Evolutionary conservation across 1,140 invertebrate genomes (phyloP).

Genomic region (Drosophila jambulina): DNA sequence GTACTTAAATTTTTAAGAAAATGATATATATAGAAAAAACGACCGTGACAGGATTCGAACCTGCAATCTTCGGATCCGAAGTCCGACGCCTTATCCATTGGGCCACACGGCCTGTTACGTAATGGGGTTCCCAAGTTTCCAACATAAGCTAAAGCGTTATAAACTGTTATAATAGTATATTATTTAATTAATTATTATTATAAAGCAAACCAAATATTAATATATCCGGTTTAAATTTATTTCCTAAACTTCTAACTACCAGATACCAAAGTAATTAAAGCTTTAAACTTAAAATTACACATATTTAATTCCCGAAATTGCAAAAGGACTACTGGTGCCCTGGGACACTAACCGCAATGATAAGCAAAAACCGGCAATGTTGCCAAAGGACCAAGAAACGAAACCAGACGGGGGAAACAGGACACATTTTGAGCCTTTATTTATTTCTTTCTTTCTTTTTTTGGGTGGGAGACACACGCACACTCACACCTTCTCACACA

Average conservation of each 20-base stretch:
- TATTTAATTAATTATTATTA: not conserved
- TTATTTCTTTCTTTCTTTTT: not conserved
- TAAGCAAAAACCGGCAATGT: slow-evolving; percentile 34
- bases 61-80: slow-evolving; percentile 73
- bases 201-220: not conserved
- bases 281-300: not conserved
- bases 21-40: not conserved
- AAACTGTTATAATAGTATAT: not conserved
- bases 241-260: not conserved
- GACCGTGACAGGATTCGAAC: slow-evolving; percentile 60
- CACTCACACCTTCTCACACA: slow-evolving; percentile 9
- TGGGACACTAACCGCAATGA: slow-evolving; percentile 37
- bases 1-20: not conserved
- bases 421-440: slow-evolving; percentile 45
- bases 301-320: slow-evolving; percentile 22
- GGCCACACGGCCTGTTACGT: slow-evolving; percentile 48
- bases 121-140: accelerated
- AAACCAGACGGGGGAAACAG: slow-evolving; percentile 24
- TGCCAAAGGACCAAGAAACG: slow-evolving; percentile 28
- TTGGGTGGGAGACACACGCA: not conserved
- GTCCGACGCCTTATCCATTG: slow-evolving; percentile 73
- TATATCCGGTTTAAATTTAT: not conserved
- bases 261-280: not conserved
- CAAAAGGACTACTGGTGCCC: slow-evolving; percentile 1
- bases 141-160: not conserved